Base-by-base conservation (phyloP, 2,113 vertebrate species). In the Bungarus multicinctus region DNA sequence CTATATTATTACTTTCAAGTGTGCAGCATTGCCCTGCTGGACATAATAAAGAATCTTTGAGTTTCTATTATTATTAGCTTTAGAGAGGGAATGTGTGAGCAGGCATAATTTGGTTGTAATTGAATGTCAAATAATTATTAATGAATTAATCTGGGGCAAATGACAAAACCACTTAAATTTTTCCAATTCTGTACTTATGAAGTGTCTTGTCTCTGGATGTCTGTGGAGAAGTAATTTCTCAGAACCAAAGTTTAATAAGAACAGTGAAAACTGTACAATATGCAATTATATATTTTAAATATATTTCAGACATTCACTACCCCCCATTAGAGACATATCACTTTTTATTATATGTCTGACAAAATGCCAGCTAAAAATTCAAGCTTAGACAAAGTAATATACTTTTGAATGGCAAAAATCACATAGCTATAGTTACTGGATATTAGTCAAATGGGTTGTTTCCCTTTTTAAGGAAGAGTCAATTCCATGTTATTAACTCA, bases 221-320 rank as follows among this genome's bases (percentile, higher is more conserved):
- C 95, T 97, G 92, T 94, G 91, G 91, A 89, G 96, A 96, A 95
- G 94, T 95, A 93, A 95, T 89, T 94, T 96, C 89, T 96, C 93
- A 91, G 92, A 25, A 85, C 39, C 16, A 11, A 9, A 22, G 2
- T 11, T 74, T 94, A 96, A 93, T 94, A 93, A 93, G 50, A 0
- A 0, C 88, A 90, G 89, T 91, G 60, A 39, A 81, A 94, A 94
- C 95, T 96, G 90, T 69, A 34, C 30, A 69, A 34, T 94, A 81
- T 81, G 74, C 55, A 95, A 91, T 64, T 81, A 90, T 87, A 1
- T 30, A 69, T 81, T 93, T 85, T 95, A 88, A 85, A 92, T 87
- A 23, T 30, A 91, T 94, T 96, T 94, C 92, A 60, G 58, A 60
- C 9, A 93, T 91, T 96, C 92, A 89, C 74, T 89, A 96, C 34